Conservation (phyloP, 2,888 invertebrate genomes). For the Aleiodes leptofemur region DNA sequence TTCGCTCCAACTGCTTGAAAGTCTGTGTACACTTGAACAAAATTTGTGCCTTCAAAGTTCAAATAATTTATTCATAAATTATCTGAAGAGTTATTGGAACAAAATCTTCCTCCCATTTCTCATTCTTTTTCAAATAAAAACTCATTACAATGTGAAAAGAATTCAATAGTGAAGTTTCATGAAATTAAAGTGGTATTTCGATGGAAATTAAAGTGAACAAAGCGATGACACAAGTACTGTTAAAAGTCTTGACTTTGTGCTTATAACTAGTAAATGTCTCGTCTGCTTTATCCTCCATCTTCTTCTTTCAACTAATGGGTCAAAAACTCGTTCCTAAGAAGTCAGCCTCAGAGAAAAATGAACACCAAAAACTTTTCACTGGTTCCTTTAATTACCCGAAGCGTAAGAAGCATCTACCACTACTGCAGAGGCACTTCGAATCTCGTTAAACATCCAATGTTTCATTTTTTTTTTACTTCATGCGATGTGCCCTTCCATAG, state of each 20-base stretch:
- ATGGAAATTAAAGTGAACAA: conserved; percentile 16
- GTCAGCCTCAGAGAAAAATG: conserved; percentile 25
- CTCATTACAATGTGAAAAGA: conserved; percentile 1
- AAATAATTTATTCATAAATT: neutral
- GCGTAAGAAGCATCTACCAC: conserved; percentile 38
- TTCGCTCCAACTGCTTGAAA: no score
- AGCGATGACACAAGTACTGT: conserved; percentile 12
- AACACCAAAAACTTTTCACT: conserved; percentile 41
- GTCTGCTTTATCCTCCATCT: conserved; percentile 35
- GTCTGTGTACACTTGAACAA: no score
- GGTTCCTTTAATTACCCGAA: conserved; percentile 45
- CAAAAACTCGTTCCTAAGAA: conserved; percentile 58
- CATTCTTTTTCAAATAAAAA: conserved; percentile 12
- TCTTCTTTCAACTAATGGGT: conserved; percentile 60
- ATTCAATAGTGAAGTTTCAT: conserved; percentile 8
- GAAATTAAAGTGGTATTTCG: conserved; percentile 31
- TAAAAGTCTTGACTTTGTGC: conserved; percentile 16
- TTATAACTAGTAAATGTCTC: conserved; percentile 21
- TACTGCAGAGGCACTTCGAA: conserved; percentile 25
- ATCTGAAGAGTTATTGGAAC: neutral
- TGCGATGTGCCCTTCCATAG: conserved; percentile 3
- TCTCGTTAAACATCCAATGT: conserved; percentile 22
- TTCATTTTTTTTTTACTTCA: neutral
- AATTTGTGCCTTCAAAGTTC: neutral
- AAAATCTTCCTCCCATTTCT: neutral